A percentile compares a stretch with the other conserved stretches of the same genome.
phyloP scores from a whole-genome alignment of 2,797 vertebrate species.

The Anguilla megastoma region DNA sequence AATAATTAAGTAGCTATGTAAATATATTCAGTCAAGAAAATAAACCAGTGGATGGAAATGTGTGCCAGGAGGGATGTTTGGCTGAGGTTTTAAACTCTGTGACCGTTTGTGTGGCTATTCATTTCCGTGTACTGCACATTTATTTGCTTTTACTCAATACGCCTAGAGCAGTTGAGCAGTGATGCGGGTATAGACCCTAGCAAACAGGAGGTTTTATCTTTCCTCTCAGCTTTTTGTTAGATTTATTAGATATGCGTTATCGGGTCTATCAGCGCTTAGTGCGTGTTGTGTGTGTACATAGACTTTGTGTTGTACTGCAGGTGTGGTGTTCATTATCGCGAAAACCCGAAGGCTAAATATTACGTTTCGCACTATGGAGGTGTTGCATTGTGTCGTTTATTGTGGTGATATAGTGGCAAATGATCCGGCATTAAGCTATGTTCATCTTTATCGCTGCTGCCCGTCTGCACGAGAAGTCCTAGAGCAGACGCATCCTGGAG shows the following conservation, averaged over 20 bases:
- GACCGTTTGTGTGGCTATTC: background rate
- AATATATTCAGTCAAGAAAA: background rate
- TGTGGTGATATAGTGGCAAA: background rate
- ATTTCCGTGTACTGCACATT: background rate
- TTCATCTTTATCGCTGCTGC: background rate
- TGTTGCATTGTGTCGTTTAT: background rate
- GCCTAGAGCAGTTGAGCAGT: background rate
- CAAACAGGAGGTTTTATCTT: background rate
- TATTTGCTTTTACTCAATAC: background rate
- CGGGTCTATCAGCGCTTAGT: background rate
- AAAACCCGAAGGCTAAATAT: background rate
- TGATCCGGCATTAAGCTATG: background rate
- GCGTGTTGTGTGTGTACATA: slow-evolving; percentile 4
- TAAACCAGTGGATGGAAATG: background rate
- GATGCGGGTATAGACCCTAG: background rate
- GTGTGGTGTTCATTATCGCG: background rate
- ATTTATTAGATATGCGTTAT: background rate
- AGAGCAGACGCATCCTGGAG: background rate
- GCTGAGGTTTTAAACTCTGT: background rate
- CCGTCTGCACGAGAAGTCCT: background rate
- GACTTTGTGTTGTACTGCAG: background rate
- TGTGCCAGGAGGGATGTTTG: background rate
- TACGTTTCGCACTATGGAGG: background rate
- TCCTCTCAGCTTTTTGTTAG: background rate
- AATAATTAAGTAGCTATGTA: background rate